Evolutionary conservation across 2,797 vertebrate genomes (phyloP).

Genomic region (Notolepis coatsorum): DNA sequence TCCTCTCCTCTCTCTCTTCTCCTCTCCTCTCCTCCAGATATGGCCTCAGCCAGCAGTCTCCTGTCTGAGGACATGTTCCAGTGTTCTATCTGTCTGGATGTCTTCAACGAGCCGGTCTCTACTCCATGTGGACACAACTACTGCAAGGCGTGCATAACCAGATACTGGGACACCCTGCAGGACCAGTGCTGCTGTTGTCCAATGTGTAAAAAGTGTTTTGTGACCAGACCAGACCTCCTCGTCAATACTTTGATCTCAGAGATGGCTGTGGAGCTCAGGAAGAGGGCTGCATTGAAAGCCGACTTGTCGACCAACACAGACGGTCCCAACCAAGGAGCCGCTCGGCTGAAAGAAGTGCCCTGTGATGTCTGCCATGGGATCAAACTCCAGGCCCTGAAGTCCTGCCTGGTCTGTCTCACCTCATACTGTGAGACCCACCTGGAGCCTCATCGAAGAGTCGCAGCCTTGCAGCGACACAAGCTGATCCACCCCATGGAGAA

Average conservation of each 20-base stretch:
- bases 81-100: slow-evolving; percentile 61
- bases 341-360: too few species aligned
- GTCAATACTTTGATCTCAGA: slow-evolving; percentile 44
- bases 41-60: slow-evolving; percentile 34
- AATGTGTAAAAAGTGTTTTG: slow-evolving; percentile 49
- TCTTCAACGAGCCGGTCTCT: slow-evolving; percentile 60
- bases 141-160: slow-evolving; percentile 52
- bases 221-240: slow-evolving; percentile 37
- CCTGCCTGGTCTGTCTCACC: slow-evolving; percentile 59
- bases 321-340: slow-evolving; percentile 16
- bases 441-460: slow-evolving; percentile 46
- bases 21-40: slow-evolving; percentile 25
- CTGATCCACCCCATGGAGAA: slow-evolving; percentile 48
- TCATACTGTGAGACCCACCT: slow-evolving; percentile 59
- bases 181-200: slow-evolving; percentile 55
- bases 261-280: slow-evolving; percentile 21
- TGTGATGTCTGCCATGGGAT: slow-evolving; percentile 51
- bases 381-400: slow-evolving; percentile 49
- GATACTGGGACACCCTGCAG: too few species aligned
- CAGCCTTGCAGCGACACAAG: slow-evolving; percentile 51
- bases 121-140: slow-evolving; percentile 70
- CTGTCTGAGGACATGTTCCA: slow-evolving; percentile 54
- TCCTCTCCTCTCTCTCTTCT: too few species aligned
- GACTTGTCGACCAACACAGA: not conserved
- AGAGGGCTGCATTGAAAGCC: slow-evolving; percentile 24